Conservation (phyloP, 2,797 vertebrate species). For the Paratrypauchen microcephalus region DNA sequence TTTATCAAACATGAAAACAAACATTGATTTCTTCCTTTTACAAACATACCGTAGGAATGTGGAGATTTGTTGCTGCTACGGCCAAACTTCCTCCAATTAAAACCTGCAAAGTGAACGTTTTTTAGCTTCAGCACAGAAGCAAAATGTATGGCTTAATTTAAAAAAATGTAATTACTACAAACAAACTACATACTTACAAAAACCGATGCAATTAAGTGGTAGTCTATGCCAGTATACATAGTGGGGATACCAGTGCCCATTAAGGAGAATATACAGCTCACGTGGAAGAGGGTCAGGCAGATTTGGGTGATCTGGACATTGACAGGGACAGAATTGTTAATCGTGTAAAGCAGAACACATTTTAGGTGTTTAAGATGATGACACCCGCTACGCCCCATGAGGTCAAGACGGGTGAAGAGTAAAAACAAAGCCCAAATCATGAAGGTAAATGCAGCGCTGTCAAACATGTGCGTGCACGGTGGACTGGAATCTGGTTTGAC, state of each 20-base stretch:
- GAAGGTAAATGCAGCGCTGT: too few relatives aligned
- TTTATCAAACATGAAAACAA: too few relatives aligned
- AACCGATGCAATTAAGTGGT: slow-evolving; percentile 26
- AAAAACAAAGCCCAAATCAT: too few relatives aligned
- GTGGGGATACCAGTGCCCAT: not conserved
- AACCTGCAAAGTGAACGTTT: slow-evolving; percentile 44
- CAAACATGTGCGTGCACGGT: too few relatives aligned
- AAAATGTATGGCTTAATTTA: not conserved
- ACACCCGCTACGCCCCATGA: too few relatives aligned
- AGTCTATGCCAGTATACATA: too few relatives aligned
- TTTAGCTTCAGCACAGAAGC: not conserved
- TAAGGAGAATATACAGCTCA: slow-evolving; percentile 18
- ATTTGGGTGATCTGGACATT: slow-evolving; percentile 65
- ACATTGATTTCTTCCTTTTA: too few relatives aligned
- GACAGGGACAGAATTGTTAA: not conserved
- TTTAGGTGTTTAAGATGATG: too few relatives aligned
- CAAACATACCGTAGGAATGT: slow-evolving; percentile 57
- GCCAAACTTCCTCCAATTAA: slow-evolving; percentile 65
- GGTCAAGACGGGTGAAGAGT: too few relatives aligned
- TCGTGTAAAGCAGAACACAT: not conserved
- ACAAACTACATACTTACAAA: too few relatives aligned
- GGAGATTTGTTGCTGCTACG: slow-evolving; percentile 70
- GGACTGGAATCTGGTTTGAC: too few relatives aligned
- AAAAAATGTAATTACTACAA: too few relatives aligned
- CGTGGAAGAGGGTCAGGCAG: slow-evolving; percentile 41